Conservation (phyloP, 2,797 vertebrate genomes). For the Paramormyrops hopkinsi region DNA sequence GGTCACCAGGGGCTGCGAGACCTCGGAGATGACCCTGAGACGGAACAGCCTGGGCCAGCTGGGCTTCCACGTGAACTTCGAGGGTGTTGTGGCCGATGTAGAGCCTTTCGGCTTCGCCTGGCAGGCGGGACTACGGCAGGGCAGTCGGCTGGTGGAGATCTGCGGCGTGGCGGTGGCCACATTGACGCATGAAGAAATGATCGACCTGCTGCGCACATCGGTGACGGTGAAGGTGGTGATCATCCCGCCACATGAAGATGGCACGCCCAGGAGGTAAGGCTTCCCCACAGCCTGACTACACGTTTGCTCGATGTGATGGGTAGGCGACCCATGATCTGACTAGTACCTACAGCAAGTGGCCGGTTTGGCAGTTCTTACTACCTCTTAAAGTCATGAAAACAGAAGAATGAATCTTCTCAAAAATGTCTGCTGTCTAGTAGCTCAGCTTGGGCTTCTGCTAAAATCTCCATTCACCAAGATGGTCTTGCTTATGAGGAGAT, state of each 20-base stretch:
- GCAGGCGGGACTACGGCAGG: constrained; percentile 74
- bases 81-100: constrained; percentile 77
- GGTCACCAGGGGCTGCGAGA: constrained; percentile 74
- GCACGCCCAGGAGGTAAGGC: constrained; percentile 72
- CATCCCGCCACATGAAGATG: constrained; percentile 74
- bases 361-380: neutral
- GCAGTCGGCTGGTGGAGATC: constrained; percentile 76
- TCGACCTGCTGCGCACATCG: constrained; percentile 71
- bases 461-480: neutral
- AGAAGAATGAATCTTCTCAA: neutral
- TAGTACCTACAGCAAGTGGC: neutral
- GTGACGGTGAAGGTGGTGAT: constrained; percentile 74
- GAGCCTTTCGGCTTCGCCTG: constrained; percentile 79
- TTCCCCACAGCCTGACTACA: neutral
- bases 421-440: neutral
- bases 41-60: constrained; percentile 75
- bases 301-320: neutral
- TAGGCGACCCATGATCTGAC: neutral
- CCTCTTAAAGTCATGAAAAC: neutral
- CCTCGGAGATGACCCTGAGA: constrained; percentile 70
- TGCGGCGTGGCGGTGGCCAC: constrained; percentile 78
- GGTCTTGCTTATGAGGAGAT: neutral
- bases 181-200: constrained; percentile 78
- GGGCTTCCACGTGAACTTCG: constrained; percentile 79
- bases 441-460: neutral